phyloP scores from a whole-genome alignment of 1,140 invertebrate genomes.

The Drosophila sproati region DNA sequence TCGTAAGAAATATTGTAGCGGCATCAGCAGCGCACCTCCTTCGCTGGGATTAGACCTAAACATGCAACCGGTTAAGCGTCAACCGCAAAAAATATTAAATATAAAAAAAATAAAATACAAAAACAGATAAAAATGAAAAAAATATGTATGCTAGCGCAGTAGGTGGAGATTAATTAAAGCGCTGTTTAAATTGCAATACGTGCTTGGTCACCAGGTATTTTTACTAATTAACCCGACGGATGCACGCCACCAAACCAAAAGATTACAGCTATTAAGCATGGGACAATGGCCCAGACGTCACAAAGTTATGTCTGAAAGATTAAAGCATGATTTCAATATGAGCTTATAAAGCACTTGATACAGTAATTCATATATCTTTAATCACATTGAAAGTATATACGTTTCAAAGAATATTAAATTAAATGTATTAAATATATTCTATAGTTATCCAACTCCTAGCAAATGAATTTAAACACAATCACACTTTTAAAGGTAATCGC shows the following conservation, averaged over 20 bases:
- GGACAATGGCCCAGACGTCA: slow-evolving; percentile 18
- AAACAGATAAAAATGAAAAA: neutral
- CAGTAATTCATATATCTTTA: too few relatives aligned
- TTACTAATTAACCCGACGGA: slow-evolving; percentile 74
- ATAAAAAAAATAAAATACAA: neutral
- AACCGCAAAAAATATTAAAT: neutral
- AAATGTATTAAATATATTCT: too few relatives aligned
- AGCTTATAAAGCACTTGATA: too few relatives aligned
- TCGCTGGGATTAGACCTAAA: slow-evolving; percentile 31
- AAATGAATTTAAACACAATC: too few relatives aligned
- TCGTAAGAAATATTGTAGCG: neutral
- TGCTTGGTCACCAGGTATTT: slow-evolving; percentile 73
- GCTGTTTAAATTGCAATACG: slow-evolving; percentile 77
- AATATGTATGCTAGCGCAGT: slow-evolving; percentile 41
- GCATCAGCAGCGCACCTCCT: slow-evolving; percentile 3
- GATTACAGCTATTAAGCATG: slow-evolving; percentile 61
- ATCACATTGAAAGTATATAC: too few relatives aligned
- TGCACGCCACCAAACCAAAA: slow-evolving; percentile 53
- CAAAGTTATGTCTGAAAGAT: slow-evolving; percentile 11
- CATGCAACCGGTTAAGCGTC: slow-evolving; percentile 50
- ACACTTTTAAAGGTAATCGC: too few relatives aligned
- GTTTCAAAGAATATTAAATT: too few relatives aligned
- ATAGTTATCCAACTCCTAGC: too few relatives aligned
- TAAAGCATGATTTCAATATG: neutral
- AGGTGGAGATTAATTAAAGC: slow-evolving; percentile 71